phyloP scores from a whole-genome alignment of 2,113 vertebrate species.

The Morone chrysops region DNA sequence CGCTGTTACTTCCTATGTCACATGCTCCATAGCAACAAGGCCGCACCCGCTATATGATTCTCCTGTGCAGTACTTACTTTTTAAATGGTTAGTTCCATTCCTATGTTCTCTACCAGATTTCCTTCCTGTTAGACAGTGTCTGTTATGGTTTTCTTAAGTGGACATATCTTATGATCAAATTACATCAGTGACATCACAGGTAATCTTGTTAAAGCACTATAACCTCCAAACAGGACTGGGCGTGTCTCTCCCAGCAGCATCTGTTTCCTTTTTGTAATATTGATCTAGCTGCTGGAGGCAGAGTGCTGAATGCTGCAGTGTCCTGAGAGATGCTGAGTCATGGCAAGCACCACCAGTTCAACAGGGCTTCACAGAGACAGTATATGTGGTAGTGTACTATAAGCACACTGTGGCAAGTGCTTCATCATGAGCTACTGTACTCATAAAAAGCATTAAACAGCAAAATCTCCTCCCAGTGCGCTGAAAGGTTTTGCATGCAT shows the following conservation, averaged over 20 bases:
- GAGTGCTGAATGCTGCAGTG: conserved; percentile 63
- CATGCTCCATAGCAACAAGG: no score
- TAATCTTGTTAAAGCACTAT: conserved; percentile 11
- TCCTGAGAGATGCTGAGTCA: conserved; percentile 74
- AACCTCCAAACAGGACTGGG: conserved; percentile 4
- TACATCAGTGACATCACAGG: neutral
- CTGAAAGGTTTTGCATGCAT: conserved; percentile 29
- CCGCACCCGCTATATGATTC: no score
- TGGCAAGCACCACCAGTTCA: conserved; percentile 15
- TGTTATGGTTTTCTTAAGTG: neutral
- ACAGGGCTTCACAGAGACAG: conserved; percentile 7
- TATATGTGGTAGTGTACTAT: neutral
- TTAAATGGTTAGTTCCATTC: no score
- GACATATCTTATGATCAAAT: conserved; percentile 4
- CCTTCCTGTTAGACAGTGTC: neutral
- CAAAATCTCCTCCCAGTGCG: conserved; percentile 20
- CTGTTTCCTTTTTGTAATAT: conserved; percentile 48
- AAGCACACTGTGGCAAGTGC: conserved; percentile 7
- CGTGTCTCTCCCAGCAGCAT: conserved; percentile 24
- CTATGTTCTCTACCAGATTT: neutral
- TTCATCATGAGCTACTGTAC: neutral
- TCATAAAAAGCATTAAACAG: conserved; percentile 22
- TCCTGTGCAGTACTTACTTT: no score
- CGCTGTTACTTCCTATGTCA: no score
- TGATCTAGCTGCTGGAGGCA: conserved; percentile 56